A percentile compares a stretch with the other conserved stretches of the same genome.
phyloP scores from a whole-genome alignment of 2,888 invertebrate genomes.

The Amphiduros pacificus region DNA sequence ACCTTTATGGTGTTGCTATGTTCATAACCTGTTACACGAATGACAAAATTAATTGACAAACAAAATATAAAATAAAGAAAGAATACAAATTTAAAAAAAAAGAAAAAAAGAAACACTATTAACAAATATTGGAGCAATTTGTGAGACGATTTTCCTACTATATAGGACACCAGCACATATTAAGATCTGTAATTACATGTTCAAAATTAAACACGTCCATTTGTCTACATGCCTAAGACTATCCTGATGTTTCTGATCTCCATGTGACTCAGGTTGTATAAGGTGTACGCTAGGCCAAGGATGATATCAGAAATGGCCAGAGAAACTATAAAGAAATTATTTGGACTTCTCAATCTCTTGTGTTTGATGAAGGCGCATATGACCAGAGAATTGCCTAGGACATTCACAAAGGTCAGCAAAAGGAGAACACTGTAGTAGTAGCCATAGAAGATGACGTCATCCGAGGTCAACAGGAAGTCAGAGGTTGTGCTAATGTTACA shows the following conservation, averaged over 20 bases:
- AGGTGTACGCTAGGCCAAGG: slow-evolving; percentile 30
- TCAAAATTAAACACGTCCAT: neutral
- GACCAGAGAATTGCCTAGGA: slow-evolving; percentile 11
- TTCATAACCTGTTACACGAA: too few relatives aligned
- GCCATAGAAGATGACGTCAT: slow-evolving; percentile 1
- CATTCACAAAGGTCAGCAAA: neutral
- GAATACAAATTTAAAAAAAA: too few relatives aligned
- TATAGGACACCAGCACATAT: too few relatives aligned
- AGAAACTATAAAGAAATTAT: slow-evolving; percentile 23
- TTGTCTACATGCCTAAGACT: slow-evolving; percentile 30
- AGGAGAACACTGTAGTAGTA: slow-evolving; percentile 13
- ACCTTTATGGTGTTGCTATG: too few relatives aligned
- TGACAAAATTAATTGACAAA: too few relatives aligned
- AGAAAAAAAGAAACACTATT: neutral
- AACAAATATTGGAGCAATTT: neutral
- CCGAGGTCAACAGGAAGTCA: too few relatives aligned
- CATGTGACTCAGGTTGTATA: slow-evolving; percentile 33
- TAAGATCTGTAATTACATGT: too few relatives aligned
- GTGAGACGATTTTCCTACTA: too few relatives aligned
- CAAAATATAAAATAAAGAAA: too few relatives aligned
- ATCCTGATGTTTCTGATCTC: slow-evolving; percentile 19
- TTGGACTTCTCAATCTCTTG: slow-evolving; percentile 2
- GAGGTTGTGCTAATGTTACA: too few relatives aligned
- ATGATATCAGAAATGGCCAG: slow-evolving; percentile 33
- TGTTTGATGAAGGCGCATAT: neutral